A percentile compares a stretch with the other conserved stretches of the same genome.
Conservation (phyloP, 2,797 vertebrate species). For the Pangasius larnaudii region DNA sequence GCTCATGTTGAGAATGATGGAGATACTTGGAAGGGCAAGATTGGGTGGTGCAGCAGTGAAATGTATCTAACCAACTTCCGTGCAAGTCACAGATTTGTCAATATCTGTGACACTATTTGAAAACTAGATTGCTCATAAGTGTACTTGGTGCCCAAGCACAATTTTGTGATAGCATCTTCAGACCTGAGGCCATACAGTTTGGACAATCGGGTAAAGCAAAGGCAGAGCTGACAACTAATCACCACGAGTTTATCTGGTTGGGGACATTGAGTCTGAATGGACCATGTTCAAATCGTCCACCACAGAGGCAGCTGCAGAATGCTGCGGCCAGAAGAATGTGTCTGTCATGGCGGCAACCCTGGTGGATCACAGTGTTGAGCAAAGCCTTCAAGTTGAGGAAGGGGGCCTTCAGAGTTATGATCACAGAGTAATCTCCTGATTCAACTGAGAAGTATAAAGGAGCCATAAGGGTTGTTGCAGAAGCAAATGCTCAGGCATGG, state of each 20-base stretch:
- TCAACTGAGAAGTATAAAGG: too few species aligned
- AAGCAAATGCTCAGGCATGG: too few species aligned
- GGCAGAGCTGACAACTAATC: background rate
- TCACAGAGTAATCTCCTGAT: background rate
- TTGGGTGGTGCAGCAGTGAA: background rate
- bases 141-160: background rate
- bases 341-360: background rate
- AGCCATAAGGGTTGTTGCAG: too few species aligned
- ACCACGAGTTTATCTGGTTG: background rate
- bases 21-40: background rate
- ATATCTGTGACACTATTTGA: background rate
- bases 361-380: background rate
- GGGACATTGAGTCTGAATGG: background rate
- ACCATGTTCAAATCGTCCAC: background rate
- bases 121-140: background rate
- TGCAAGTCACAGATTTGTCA: background rate
- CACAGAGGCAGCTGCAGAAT: background rate
- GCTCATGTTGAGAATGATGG: background rate
- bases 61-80: background rate
- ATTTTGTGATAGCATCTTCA: background rate
- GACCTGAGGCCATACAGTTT: background rate
- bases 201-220: background rate
- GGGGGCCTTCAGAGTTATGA: background rate
- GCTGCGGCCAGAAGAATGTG: background rate
- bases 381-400: background rate